These are phyloP conservation scores for Notechis scutatus DNA, from an alignment of 2,113 vertebrate species.

Conservation along the genomic window DNA sequence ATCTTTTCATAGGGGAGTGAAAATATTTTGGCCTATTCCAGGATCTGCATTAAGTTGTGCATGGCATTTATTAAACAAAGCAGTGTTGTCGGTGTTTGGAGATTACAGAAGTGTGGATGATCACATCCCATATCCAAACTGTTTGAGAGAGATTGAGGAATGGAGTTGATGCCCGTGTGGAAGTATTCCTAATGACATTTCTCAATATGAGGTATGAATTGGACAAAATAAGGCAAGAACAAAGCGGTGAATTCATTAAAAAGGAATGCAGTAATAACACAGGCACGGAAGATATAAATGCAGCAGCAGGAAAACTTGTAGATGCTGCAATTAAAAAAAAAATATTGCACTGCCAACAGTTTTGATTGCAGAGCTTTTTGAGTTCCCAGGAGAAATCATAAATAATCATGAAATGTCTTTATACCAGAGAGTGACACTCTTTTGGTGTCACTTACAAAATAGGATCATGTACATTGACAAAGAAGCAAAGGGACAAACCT, in stretches of 20 bases:
- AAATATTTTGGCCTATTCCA: background rate
- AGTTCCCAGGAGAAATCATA: conserved; percentile 38
- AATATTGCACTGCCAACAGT: background rate
- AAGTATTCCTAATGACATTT: background rate
- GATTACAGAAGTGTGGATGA: background rate
- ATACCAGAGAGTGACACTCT: conserved; percentile 6
- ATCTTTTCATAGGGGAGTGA: background rate
- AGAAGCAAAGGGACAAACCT: background rate
- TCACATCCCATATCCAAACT: background rate
- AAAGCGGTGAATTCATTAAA: background rate
- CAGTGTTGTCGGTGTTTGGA: background rate
- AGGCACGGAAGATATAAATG: background rate
- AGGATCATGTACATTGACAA: background rate
- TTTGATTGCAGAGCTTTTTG: conserved; percentile 34
- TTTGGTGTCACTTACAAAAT: background rate
- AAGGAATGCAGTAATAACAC: background rate
- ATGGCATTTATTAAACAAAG: background rate
- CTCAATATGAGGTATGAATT: background rate
- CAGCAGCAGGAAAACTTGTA: background rate
- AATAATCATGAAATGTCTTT: conserved; percentile 51
- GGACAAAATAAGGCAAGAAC: background rate
- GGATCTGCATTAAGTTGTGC: background rate
- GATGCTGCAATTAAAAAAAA: background rate
- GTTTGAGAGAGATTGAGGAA: background rate
- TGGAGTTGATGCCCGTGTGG: background rate